Conservation (phyloP, 2,888 invertebrate genomes). For the Pecten maximus region DNA sequence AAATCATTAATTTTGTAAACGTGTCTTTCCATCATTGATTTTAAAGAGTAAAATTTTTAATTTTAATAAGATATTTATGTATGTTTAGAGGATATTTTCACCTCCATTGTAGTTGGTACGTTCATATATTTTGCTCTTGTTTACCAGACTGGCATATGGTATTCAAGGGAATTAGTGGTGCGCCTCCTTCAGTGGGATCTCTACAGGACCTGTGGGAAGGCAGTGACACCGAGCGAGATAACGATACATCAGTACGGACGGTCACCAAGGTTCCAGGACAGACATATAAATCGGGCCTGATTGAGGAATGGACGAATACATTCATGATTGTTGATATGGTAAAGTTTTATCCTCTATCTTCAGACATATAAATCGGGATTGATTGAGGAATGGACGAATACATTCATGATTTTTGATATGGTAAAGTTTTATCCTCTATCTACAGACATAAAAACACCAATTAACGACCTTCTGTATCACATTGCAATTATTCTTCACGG, state of each 20-base stretch:
- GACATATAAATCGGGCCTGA: conserved; percentile 61
- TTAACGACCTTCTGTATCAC: too few relatives aligned
- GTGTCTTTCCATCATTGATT: too few relatives aligned
- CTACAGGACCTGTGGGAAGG: conserved; percentile 60
- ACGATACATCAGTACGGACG: conserved; percentile 57
- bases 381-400: conserved; percentile 59
- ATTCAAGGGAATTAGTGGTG: conserved; percentile 62
- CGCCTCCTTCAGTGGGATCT: conserved; percentile 55
- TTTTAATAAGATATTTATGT: too few relatives aligned
- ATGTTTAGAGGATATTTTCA: too few relatives aligned
- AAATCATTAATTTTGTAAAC: too few relatives aligned
- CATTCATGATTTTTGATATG: conserved; percentile 25
- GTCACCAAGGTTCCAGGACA: conserved; percentile 53
- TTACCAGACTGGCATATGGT: conserved; percentile 66
- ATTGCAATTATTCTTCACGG: too few relatives aligned
- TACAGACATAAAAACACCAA: conserved; percentile 61
- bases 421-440: background rate
- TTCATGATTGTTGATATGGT: conserved; percentile 27
- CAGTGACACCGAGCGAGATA: conserved; percentile 54
- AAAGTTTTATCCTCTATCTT: too few relatives aligned
- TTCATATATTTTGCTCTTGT: background rate
- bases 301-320: conserved; percentile 59
- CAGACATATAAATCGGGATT: conserved; percentile 62
- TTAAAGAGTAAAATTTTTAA: too few relatives aligned
- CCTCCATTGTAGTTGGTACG: too few relatives aligned